Conservation (phyloP, 2,888 invertebrate genomes). For the Drosophila formosana region DNA sequence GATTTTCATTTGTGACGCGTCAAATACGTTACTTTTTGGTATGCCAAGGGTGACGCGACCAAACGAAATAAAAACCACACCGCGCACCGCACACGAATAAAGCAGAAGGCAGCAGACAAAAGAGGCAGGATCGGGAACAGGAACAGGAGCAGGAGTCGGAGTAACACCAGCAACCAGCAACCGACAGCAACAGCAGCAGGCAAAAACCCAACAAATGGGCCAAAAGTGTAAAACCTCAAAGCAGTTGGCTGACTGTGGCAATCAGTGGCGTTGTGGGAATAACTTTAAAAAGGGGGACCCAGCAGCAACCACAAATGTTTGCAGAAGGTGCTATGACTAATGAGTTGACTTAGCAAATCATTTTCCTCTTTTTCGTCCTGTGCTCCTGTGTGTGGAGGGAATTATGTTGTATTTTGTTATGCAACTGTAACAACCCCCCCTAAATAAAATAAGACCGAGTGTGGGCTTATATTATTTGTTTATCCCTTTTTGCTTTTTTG, state of each 20-base stretch:
- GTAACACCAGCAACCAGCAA: slow-evolving; percentile 1
- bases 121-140: background rate
- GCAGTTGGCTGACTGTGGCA: slow-evolving; percentile 49
- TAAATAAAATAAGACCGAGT: slow-evolving; percentile 6
- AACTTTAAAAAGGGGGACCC: slow-evolving; percentile 33
- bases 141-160: slow-evolving; percentile 13
- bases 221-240: slow-evolving; percentile 76
- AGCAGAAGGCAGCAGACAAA: slow-evolving; percentile 8
- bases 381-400: slow-evolving; percentile 11
- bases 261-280: slow-evolving; percentile 65
- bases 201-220: slow-evolving; percentile 62
- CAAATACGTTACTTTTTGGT: slow-evolving; percentile 74
- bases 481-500: slow-evolving; percentile 12
- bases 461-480: slow-evolving; percentile 22
- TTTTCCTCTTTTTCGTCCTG: slow-evolving; percentile 6
- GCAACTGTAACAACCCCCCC: slow-evolving; percentile 35
- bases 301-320: slow-evolving; percentile 31
- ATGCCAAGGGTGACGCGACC: slow-evolving; percentile 65
- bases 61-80: slow-evolving; percentile 74
- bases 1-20: slow-evolving; percentile 80
- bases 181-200: slow-evolving; percentile 10
- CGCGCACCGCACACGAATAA: slow-evolving; percentile 38
- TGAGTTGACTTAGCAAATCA: slow-evolving; percentile 61
- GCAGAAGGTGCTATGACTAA: slow-evolving; percentile 65
- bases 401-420: slow-evolving; percentile 16